Conservation (phyloP, 2,888 invertebrate species). For the Willowsia nigromaculata region DNA sequence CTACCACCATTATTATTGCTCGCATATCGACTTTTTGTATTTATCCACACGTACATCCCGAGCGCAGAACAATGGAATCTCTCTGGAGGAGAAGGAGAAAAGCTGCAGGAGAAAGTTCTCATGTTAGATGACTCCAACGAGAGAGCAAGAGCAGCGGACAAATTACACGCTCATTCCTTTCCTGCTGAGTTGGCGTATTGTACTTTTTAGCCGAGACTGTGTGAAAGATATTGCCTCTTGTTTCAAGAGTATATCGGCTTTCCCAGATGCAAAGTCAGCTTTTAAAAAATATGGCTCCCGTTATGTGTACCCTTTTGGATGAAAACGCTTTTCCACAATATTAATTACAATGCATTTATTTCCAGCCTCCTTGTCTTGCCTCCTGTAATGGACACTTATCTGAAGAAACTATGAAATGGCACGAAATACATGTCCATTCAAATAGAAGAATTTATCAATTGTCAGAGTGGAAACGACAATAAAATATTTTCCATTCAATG, state of each 20-base stretch:
- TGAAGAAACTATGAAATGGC: neutral
- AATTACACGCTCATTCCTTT: neutral
- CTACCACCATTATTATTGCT: neutral
- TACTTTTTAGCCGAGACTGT: neutral
- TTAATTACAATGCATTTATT: slow-evolving; percentile 17
- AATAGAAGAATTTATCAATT: no score
- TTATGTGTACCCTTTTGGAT: neutral
- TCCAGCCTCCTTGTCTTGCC: neutral
- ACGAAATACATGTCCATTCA: neutral
- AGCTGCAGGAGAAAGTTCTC: neutral
- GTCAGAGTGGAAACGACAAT: no score
- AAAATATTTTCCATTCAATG: no score
- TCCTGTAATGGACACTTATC: neutral
- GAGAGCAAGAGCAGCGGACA: neutral
- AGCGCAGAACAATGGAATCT: neutral
- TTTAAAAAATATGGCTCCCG: no score
- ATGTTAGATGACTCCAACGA: neutral
- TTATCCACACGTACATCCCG: neutral
- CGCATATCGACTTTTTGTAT: no score
- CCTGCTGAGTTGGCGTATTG: neutral
- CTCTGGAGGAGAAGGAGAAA: neutral
- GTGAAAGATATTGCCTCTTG: neutral
- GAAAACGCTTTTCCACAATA: neutral
- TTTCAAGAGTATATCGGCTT: neutral
- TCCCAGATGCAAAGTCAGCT: neutral